Evolutionary conservation across 92 coral and sea anemone species (phyloP), one percentile per base, ranked within the genome.

Genomic region (Micromussa lordhowensis): DNA sequence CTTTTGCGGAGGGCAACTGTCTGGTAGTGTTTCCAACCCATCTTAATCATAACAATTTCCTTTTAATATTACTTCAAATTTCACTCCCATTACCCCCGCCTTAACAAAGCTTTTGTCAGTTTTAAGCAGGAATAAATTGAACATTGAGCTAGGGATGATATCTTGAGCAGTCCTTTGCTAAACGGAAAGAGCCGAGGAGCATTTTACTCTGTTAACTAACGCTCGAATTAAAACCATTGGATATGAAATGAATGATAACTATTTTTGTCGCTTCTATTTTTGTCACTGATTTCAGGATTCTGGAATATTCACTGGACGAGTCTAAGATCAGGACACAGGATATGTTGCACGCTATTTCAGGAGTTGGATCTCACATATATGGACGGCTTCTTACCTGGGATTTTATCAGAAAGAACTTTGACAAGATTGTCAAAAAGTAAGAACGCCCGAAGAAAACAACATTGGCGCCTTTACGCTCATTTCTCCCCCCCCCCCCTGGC

Each of bases 361-460:
- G 88, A 44, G 97, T 96, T 59, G 91, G 96, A 21, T 79, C 91
- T 1, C 94, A 96, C 72, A 85, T 93, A 12, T 82, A 89, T 10
- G 99, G 98, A 61, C 84, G 97, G 68, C 94, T 94, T 32, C 87
- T 94, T 1, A 93, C 98, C 58, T 97, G 99, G 99, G 94, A 96
- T 28, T 95, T 94, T 75, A 92, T 94, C 79, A 96, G 93, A 79
- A 79, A 85, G 80, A 91, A 97, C 86, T 96, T 97, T 79, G 95
- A 93, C 74, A 93, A 83, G 86, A 97, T 97, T 29, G 85, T 92
- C 75, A 85, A 96, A 68, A 96, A 94, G 99, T 96, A 59, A 57
- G 96, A 87, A 9, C 13, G 54, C 19, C 16, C 61, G 16, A 17
- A 29, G 18, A 13, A 63, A 63, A 63, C 69, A 63, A 63, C 6